Percentiles rank a stretch among this genome's conserved stretches.
phyloP scores from a whole-genome alignment of 2,797 vertebrate species.

The Alauda arvensis region DNA sequence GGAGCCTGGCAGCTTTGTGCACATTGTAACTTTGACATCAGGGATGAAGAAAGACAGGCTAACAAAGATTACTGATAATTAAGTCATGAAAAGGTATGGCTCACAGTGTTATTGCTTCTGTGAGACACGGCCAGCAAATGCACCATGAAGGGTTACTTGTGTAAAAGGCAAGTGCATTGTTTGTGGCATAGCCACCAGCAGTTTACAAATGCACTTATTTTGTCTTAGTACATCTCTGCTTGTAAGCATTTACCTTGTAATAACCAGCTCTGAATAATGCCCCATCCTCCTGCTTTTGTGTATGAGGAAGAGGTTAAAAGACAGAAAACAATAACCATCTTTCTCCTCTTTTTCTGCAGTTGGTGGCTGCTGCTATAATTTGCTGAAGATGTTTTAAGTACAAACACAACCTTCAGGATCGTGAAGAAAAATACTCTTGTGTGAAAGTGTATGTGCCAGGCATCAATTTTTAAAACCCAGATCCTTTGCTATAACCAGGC shows the following conservation, averaged over 20 bases:
- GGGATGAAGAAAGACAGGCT: conserved; percentile 47
- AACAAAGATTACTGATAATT: conserved; percentile 49
- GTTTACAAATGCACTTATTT: conserved; percentile 49
- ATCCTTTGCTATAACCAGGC: not conserved
- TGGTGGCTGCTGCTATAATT: not conserved
- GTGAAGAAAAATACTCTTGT: not conserved
- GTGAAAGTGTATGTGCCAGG: not conserved
- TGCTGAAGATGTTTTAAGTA: not conserved
- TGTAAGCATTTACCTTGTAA: conserved; percentile 41
- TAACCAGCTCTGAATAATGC: conserved; percentile 27
- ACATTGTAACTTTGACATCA: conserved; percentile 38
- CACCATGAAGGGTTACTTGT: conserved; percentile 55
- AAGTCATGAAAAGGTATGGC: conserved; percentile 51
- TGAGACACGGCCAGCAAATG: not conserved
- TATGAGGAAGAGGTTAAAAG: conserved; percentile 5
- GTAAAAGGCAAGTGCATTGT: conserved; percentile 53
- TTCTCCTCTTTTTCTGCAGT: not conserved
- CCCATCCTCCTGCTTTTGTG: not conserved
- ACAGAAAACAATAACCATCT: not conserved
- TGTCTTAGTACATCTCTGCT: conserved; percentile 47
- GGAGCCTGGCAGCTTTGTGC: conserved; percentile 59
- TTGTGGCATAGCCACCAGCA: conserved; percentile 34
- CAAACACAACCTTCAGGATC: not conserved
- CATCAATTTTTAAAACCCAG: not conserved
- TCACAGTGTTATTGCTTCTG: conserved; percentile 11